Evolutionary conservation across 1,140 invertebrate genomes (phyloP).

Genomic region (Phortica variegata): DNA sequence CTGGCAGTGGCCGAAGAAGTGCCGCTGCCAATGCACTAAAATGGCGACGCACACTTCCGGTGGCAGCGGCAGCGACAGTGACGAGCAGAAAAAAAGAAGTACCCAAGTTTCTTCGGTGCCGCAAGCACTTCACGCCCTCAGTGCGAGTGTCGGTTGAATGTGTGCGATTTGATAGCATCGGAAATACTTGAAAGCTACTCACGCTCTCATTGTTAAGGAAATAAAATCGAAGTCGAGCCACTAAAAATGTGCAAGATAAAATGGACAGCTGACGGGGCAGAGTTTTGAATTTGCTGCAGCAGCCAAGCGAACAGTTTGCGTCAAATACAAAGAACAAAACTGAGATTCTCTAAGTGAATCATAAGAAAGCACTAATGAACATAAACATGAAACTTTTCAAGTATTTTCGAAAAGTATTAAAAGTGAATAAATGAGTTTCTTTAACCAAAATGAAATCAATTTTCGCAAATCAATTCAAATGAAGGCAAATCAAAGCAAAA

Average conservation of each 20-base stretch:
- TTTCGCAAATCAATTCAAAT: constrained; percentile 25
- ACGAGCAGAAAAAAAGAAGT: constrained; percentile 18
- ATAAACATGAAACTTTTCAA: background rate
- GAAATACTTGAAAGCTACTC: background rate
- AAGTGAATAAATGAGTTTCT: background rate
- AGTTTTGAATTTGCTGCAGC: background rate
- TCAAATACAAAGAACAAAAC: background rate
- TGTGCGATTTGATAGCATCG: constrained; percentile 4
- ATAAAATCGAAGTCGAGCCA: no score
- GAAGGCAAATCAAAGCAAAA: constrained; percentile 12
- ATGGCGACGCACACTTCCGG: constrained; percentile 52
- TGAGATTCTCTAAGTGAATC: no score
- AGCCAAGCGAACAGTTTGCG: background rate
- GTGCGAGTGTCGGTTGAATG: constrained; percentile 6
- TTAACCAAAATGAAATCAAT: background rate
- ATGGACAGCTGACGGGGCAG: no score
- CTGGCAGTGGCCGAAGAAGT: no score
- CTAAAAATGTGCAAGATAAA: no score
- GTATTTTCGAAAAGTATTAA: background rate
- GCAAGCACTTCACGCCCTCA: background rate
- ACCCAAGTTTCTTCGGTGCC: background rate
- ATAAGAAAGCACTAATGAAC: no score
- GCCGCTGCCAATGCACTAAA: constrained; percentile 55
- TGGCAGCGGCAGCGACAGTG: constrained; percentile 28
- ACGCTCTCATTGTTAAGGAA: background rate